phyloP scores from a whole-genome alignment of 2,797 vertebrate genomes.

The Pipistrellus kuhlii region DNA sequence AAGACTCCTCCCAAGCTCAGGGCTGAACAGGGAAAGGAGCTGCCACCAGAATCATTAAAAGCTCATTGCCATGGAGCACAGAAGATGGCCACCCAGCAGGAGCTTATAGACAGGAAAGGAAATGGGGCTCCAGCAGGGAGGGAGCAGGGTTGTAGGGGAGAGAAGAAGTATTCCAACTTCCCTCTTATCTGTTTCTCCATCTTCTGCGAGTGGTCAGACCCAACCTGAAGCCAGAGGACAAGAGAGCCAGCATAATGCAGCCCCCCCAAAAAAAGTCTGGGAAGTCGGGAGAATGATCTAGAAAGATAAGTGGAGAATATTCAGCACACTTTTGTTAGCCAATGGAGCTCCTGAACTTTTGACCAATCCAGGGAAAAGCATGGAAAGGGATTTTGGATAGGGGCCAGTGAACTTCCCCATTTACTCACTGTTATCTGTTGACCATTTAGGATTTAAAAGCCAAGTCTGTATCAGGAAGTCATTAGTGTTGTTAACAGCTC shows the following conservation, averaged over 20 bases:
- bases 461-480: background rate
- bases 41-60: background rate
- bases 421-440: background rate
- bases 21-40: background rate
- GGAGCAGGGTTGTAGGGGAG: fast-evolving
- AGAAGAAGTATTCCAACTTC: background rate
- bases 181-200: background rate
- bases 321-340: too few relatives aligned
- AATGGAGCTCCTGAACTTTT: background rate
- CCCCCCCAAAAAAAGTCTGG: background rate
- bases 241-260: background rate
- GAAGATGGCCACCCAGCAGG: background rate
- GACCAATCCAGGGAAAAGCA: background rate
- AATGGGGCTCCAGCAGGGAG: background rate
- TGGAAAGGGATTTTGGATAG: background rate
- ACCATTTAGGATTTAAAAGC: background rate
- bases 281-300: background rate
- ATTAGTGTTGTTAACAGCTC: background rate
- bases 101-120: background rate
- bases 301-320: background rate
- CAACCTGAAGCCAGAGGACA: background rate
- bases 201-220: background rate
- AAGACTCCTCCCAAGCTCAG: background rate
- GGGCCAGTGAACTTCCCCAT: background rate
- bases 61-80: background rate